Base-by-base conservation (phyloP, 1,140 invertebrate species). In the Elymnias hypermnestra region DNA sequence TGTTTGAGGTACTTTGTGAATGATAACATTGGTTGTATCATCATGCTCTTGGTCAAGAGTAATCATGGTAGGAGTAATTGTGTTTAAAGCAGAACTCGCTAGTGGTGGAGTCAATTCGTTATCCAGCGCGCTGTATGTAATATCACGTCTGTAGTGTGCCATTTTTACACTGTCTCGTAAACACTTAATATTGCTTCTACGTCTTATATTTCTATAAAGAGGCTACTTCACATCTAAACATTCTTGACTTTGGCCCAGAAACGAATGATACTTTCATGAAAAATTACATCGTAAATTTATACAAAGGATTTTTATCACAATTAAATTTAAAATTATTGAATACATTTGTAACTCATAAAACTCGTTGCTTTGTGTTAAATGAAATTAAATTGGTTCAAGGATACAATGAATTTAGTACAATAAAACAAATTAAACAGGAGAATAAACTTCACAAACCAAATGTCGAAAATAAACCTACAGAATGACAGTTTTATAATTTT, bases 1-100 rank as follows among this genome's bases (percentile, higher is more conserved):
- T 9, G 66, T 84, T 69, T 81, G 72, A 36, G 81, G 77, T 38
- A 84, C 81, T 78, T 78, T 78, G 53, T 84, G 76, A 39, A 84
- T 84, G 48, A 84, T 74, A 37, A 84, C 77, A 49, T 82, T 82
- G 12, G 66, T 81, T 40, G 67, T 51, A 43, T 84, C 77, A 39
- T 84, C 77, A 7, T 82, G 73, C 44, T 83, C 79, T 40, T 74
- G 77, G 41, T 84, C 81, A 51, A 83, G 44, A 15, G 70, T 69
- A 25, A 76, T 66, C 57, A 78, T 56, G 5, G 77, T 78, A 5
- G 77, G 72, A 45, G 67, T 66, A 47, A 70, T 67, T 4, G 59
- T 48, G 39, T 50, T 56, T 22, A 75, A 71, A 9, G 51, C 60
- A 42, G 67, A 61, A 50, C 57, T 48, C n/a, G 50, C 68, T 26